A percentile compares a stretch with the other conserved stretches of the same genome.
Conservation (phyloP, 1,140 invertebrate species). For the Leptinotarsa lineolata region DNA sequence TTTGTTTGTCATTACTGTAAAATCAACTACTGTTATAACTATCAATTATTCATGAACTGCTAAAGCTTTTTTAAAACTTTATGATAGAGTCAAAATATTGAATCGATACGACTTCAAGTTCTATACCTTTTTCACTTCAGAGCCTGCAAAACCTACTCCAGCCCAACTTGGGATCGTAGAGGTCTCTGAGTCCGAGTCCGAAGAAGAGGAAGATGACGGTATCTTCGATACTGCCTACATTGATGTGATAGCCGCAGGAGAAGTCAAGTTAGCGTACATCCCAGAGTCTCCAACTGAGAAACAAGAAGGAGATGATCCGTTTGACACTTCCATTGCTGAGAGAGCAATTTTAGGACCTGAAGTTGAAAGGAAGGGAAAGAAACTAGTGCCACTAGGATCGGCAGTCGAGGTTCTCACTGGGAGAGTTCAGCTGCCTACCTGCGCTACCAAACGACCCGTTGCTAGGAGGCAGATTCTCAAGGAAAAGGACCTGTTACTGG, state of each 20-base stretch:
- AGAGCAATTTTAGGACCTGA: constrained; percentile 78
- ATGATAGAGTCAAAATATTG: too few species aligned
- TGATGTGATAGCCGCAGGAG: constrained; percentile 80
- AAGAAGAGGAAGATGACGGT: constrained; percentile 77
- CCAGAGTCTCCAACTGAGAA: constrained; percentile 72
- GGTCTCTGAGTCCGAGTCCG: constrained; percentile 67
- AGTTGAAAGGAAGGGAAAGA: constrained; percentile 76
- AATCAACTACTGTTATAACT: too few species aligned
- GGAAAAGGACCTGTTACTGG: constrained; percentile 69
- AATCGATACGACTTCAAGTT: too few species aligned
- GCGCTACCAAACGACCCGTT: constrained; percentile 60
- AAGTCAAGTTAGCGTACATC: constrained; percentile 84
- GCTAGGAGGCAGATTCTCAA: constrained; percentile 61
- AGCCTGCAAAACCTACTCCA: constrained; percentile 24
- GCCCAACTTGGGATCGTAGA: constrained; percentile 58
- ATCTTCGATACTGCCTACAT: constrained; percentile 88
- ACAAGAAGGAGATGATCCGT: constrained; percentile 76
- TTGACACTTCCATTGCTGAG: constrained; percentile 85
- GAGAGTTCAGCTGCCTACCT: constrained; percentile 69
- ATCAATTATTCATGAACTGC: too few species aligned
- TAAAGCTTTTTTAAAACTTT: too few species aligned
- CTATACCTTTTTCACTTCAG: constrained; percentile 19
- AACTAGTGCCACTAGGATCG: constrained; percentile 78
- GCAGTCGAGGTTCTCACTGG: constrained; percentile 85
- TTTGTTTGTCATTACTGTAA: too few species aligned